Evolutionary conservation across 2,888 invertebrate species (phyloP).

Genomic region (Camptogramma bilineatum): DNA sequence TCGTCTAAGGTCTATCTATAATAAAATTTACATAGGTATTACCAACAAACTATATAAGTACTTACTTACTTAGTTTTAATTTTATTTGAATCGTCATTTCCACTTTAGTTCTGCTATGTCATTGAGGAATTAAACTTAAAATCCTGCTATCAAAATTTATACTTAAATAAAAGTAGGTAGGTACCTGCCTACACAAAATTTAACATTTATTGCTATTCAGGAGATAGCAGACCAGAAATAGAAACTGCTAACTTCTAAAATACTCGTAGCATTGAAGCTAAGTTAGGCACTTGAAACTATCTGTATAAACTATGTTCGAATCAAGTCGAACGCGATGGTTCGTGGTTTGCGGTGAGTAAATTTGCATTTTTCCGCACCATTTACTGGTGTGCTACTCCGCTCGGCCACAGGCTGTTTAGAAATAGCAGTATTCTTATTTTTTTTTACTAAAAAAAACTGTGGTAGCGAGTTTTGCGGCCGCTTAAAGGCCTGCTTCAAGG

Average conservation of each 20-base stretch:
- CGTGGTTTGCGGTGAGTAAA: slow-evolving; percentile 60
- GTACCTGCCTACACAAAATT: too few relatives aligned
- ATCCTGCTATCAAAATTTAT: too few relatives aligned
- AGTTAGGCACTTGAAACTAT: slow-evolving; percentile 21
- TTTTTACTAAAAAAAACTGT: not conserved
- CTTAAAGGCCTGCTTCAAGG: too few relatives aligned
- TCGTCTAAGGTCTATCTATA: too few relatives aligned
- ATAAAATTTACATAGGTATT: too few relatives aligned
- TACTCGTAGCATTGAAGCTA: slow-evolving; percentile 1
- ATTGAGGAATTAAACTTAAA: too few relatives aligned
- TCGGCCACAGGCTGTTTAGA: slow-evolving; percentile 13
- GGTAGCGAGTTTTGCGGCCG: too few relatives aligned
- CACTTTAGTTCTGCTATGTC: too few relatives aligned
- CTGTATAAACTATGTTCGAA: slow-evolving; percentile 36
- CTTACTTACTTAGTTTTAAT: too few relatives aligned
- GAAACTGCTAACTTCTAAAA: not conserved
- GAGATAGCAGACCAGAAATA: slow-evolving; percentile 13
- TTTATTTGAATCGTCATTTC: too few relatives aligned
- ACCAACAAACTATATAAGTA: too few relatives aligned
- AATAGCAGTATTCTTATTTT: slow-evolving; percentile 10
- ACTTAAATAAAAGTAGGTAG: too few relatives aligned
- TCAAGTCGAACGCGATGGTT: slow-evolving; percentile 50
- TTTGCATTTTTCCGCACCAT: slow-evolving; percentile 75
- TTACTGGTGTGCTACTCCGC: slow-evolving; percentile 48
- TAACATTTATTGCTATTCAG: not conserved